phyloP scores from a whole-genome alignment of 2,113 vertebrate species.

The Hemicordylus capensis region DNA sequence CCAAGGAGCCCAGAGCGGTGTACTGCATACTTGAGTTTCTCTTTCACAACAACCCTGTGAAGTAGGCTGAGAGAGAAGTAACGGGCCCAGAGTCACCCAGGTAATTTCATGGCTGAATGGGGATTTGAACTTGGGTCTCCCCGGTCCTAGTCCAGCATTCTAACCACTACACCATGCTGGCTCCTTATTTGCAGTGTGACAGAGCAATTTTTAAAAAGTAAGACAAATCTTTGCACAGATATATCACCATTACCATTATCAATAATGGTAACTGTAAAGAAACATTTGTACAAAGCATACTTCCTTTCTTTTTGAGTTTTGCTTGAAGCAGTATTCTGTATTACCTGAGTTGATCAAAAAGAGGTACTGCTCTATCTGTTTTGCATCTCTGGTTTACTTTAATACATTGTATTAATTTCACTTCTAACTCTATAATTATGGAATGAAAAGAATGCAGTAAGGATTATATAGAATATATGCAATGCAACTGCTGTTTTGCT shows the following conservation, averaged over 20 bases:
- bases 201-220: too few species aligned
- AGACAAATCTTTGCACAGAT: not conserved
- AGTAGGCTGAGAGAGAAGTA: too few species aligned
- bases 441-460: not conserved
- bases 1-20: too few species aligned
- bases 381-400: not conserved
- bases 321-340: not conserved
- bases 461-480: not conserved
- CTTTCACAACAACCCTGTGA: too few species aligned
- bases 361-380: not conserved
- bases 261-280: too few species aligned
- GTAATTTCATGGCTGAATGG: too few species aligned
- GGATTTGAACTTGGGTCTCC: too few species aligned
- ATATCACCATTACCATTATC: not conserved
- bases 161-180: too few species aligned
- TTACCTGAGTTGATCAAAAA: not conserved
- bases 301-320: not conserved
- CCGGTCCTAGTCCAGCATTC: too few species aligned
- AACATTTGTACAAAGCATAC: not conserved
- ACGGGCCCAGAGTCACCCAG: too few species aligned
- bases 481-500: not conserved
- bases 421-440: conserved; percentile 30
- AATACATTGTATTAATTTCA: conserved; percentile 13
- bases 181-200: too few species aligned
- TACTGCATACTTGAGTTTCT: too few species aligned